Conservation (phyloP, 2,797 vertebrate species). For the Zenarchopterus dispar region DNA sequence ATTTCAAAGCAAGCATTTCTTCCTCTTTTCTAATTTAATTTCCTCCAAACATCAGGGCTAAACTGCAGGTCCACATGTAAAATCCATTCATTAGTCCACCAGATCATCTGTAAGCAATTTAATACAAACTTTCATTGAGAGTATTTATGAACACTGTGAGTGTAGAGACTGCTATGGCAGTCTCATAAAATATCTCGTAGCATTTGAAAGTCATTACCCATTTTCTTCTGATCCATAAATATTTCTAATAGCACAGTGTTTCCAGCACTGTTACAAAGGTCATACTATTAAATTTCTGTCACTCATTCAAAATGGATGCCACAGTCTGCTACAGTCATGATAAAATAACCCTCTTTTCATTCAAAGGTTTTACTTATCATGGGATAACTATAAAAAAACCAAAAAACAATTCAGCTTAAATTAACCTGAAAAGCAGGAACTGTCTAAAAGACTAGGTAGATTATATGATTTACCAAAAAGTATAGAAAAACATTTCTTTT, state of each 20-base stretch:
- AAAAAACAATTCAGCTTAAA: too few species aligned
- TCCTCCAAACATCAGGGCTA: not conserved
- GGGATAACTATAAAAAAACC: too few species aligned
- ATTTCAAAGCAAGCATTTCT: not conserved
- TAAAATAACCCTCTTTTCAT: not conserved
- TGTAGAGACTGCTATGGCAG: not conserved
- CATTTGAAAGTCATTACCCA: not conserved
- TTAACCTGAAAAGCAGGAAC: too few species aligned
- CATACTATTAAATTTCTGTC: not conserved
- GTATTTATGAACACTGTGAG: too few species aligned
- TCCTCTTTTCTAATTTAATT: conserved; percentile 11
- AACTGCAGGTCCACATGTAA: not conserved
- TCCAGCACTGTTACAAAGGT: not conserved
- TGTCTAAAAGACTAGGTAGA: too few species aligned
- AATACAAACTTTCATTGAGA: not conserved
- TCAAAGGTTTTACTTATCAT: too few species aligned
- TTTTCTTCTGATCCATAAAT: not conserved
- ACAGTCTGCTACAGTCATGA: too few species aligned
- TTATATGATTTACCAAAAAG: too few species aligned
- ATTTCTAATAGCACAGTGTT: not conserved
- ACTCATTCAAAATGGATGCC: not conserved
- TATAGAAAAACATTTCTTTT: too few species aligned
- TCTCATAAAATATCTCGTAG: not conserved
- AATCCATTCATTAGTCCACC: conserved; percentile 2
- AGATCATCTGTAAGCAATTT: not conserved